These are phyloP conservation scores for Tethea ocularis DNA, from an alignment of 2,888 invertebrate species.

Conservation along the genomic window DNA sequence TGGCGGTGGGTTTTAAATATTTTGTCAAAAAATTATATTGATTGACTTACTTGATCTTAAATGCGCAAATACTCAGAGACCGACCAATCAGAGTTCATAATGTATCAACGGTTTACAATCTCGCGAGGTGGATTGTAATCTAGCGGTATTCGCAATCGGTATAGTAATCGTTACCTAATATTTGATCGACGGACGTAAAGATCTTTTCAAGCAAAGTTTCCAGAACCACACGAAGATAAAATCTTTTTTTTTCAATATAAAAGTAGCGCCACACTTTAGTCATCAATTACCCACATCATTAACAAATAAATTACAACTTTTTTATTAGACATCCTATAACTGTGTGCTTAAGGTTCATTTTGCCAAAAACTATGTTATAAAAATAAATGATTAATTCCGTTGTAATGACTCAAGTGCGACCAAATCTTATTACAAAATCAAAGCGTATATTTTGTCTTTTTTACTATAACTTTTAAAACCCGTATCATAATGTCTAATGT, in stretches of 20 bases:
- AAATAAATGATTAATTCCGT: not conserved
- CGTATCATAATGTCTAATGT: not conserved
- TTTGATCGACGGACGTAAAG: not conserved
- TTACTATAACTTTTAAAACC: not conserved
- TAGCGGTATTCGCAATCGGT: too few species aligned
- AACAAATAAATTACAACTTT: not conserved
- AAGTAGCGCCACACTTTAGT: not conserved
- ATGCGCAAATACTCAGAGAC: too few species aligned
- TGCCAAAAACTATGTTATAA: not conserved
- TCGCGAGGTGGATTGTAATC: too few species aligned
- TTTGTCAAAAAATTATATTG: too few species aligned
- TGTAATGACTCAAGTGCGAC: not conserved
- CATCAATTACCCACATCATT: not conserved
- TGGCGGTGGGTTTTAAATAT: too few species aligned
- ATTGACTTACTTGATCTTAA: too few species aligned
- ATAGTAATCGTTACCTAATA: too few species aligned
- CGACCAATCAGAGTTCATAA: too few species aligned
- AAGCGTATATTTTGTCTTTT: constrained; percentile 5
- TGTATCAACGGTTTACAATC: too few species aligned
- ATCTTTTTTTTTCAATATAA: not conserved
- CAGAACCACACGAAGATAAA: not conserved
- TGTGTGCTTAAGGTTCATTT: not conserved
- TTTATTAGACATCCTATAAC: not conserved
- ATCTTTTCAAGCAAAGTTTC: not conserved
- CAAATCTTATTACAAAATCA: not conserved